Conservation (phyloP, 2,113 vertebrate species). For the Ploceus nigricollis region DNA sequence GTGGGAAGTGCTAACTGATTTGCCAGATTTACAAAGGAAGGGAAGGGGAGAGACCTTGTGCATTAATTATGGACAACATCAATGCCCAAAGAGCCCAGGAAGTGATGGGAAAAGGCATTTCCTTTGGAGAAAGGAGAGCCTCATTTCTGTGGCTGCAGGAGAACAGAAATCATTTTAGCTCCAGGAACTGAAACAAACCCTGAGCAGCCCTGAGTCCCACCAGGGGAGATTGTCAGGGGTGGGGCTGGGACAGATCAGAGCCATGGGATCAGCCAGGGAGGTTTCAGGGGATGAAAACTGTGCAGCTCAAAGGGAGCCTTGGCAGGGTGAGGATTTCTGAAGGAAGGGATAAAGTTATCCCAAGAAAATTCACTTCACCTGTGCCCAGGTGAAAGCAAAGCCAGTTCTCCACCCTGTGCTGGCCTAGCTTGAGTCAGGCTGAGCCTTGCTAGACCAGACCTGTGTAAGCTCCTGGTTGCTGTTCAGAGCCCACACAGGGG, state of each 20-base stretch:
- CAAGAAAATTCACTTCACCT: neutral
- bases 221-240: neutral
- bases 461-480: neutral
- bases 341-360: neutral
- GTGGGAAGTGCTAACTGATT: neutral
- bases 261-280: fast-evolving
- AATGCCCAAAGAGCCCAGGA: neutral
- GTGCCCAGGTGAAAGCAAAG: neutral
- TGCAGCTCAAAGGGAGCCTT: neutral
- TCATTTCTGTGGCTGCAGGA: neutral
- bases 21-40: too few species aligned
- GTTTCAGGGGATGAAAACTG: fast-evolving
- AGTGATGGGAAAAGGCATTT: fast-evolving
- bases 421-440: neutral
- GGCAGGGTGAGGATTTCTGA: fast-evolving
- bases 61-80: fast-evolving
- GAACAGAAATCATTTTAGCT: neutral
- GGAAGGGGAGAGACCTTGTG: fast-evolving
- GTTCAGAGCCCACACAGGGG: neutral
- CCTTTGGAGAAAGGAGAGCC: neutral
- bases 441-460: neutral
- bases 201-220: fast-evolving
- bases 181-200: neutral
- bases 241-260: neutral
- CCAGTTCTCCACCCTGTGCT: fast-evolving